phyloP scores from a whole-genome alignment of 1,140 invertebrate species.

The Drosophila kepulauana region DNA sequence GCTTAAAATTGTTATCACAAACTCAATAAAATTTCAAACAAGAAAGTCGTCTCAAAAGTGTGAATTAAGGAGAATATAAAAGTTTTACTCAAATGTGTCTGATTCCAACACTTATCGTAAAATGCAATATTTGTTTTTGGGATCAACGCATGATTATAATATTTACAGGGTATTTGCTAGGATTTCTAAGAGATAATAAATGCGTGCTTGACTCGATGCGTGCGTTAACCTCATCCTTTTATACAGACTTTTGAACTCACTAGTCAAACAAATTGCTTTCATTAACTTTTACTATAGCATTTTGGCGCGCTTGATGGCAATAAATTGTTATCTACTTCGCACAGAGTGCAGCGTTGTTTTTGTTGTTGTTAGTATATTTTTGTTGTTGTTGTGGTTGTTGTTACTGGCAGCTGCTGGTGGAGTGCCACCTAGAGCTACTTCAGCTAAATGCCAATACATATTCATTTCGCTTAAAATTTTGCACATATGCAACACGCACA shows the following conservation, averaged over 20 bases:
- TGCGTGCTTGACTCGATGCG: slow-evolving; percentile 7
- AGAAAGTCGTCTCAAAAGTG: too few relatives aligned
- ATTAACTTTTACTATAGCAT: slow-evolving; percentile 83
- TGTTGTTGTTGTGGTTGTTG: slow-evolving; percentile 47
- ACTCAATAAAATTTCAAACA: too few relatives aligned
- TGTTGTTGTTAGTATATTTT: slow-evolving; percentile 28
- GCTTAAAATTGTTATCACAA: too few relatives aligned
- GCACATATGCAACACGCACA: slow-evolving; percentile 70
- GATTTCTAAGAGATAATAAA: neutral
- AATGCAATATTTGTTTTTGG: neutral
- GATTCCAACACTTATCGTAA: too few relatives aligned
- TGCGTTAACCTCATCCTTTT: slow-evolving; percentile 21
- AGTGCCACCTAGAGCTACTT: slow-evolving; percentile 64
- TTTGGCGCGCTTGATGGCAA: slow-evolving; percentile 74
- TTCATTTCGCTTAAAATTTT: slow-evolving; percentile 81
- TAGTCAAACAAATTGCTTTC: slow-evolving; percentile 78
- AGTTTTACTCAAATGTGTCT: too few relatives aligned
- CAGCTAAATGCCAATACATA: slow-evolving; percentile 81
- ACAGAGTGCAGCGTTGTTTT: slow-evolving; percentile 21
- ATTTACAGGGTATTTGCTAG: slow-evolving; percentile 9
- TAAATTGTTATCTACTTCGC: slow-evolving; percentile 76
- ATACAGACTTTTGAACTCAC: slow-evolving; percentile 31
- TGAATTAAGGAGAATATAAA: too few relatives aligned
- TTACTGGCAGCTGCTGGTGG: slow-evolving; percentile 43
- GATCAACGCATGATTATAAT: neutral